Evolutionary conservation across 2,113 vertebrate genomes (phyloP), one percentile per base, ranked within the genome.

Genomic region (Boulengeromyrus knoepffleri): DNA sequence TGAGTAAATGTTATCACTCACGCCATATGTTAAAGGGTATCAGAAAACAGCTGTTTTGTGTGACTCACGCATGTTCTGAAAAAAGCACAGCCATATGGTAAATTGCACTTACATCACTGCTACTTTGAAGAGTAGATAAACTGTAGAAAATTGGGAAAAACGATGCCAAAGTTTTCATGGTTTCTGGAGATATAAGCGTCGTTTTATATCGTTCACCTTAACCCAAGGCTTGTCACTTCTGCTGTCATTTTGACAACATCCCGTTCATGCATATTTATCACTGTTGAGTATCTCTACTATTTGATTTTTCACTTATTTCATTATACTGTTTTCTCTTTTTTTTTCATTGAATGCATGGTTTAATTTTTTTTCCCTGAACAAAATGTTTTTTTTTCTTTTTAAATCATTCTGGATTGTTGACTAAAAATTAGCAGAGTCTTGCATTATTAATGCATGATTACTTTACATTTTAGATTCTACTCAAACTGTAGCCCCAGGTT

Each of bases 81-180:
- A 45, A 91, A 89, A 90, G 89, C 56, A 91, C 90, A 89, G 90
- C 66, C 93, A 92, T 92, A 92, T 93, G 93, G 93, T 90, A 88
- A 62, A 85, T 90, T 89, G 88, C 89, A 88, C 83, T 90, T 91
- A 91, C 62, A 31, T 10, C 62, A 31, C 62, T 92, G 89, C 86
- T 89, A 66, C 90, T 90, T 91, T 86, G 90, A 85, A 93, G 92
- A 89, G 93, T 93, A 84, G 90, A 70, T 42, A 49, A 80, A 53
- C 56, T 50, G 58, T 31, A 88, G 52, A 74, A 62, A 89, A 10
- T 13, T 2, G 52, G 70, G 9, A 13, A 13, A 31, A 62, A 85
- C 70, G 36, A 74, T n/a, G 56, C 74, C 31, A 12, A 49, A 88
- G 42, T 56, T 66, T 50, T 87, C 56, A 66, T 87, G 31, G 47